A percentile compares a stretch with the other conserved stretches of the same genome.
phyloP scores from a whole-genome alignment of 2,797 vertebrate species.

The Hyperoplus immaculatus region DNA sequence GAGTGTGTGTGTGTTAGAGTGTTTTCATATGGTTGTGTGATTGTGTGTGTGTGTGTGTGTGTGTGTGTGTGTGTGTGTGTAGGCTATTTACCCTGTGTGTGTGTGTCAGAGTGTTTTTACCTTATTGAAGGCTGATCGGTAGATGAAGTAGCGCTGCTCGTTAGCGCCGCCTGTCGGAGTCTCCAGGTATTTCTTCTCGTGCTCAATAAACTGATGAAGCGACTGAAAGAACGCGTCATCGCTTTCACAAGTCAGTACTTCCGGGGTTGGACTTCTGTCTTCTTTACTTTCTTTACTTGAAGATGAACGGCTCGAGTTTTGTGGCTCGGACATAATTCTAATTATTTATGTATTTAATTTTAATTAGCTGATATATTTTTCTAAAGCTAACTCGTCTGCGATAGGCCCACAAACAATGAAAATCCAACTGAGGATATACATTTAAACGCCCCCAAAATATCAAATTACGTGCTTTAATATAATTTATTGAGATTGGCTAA shows the following conservation, averaged over 20 bases:
- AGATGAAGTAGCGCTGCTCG: conserved; percentile 75
- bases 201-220: conserved; percentile 71
- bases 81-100: not conserved
- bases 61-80: no score
- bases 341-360: not conserved
- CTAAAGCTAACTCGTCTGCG: no score
- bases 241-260: conserved; percentile 32
- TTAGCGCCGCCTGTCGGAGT: conserved; percentile 68
- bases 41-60: no score
- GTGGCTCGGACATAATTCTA: conserved; percentile 34
- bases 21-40: no score
- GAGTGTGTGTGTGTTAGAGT: no score
- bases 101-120: not conserved
- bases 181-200: conserved; percentile 72
- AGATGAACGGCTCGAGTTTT: not conserved
- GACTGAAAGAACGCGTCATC: conserved; percentile 77
- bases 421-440: no score
- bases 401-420: no score
- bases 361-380: no score
- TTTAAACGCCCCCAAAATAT: no score
- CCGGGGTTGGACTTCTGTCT: conserved; percentile 33
- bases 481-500: no score
- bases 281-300: not conserved
- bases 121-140: conserved; percentile 82
- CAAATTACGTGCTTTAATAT: no score